Evolutionary conservation across 2,113 vertebrate genomes (phyloP), one percentile per base, ranked within the genome.

Genomic region (Actenoides hombroni): DNA sequence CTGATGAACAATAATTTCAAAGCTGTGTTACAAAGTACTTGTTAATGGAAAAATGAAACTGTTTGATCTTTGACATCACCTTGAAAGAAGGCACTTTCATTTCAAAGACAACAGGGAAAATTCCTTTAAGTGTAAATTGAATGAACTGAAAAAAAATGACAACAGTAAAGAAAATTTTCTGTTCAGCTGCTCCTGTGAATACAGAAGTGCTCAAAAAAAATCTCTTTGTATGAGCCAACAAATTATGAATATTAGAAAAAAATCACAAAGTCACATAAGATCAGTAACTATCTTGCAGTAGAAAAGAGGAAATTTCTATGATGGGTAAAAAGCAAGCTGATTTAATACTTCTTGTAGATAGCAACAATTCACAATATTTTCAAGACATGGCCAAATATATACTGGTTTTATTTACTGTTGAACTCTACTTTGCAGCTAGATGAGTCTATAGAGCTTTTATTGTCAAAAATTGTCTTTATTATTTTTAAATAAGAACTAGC

Each of bases 71-170:
- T 89, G 69, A 92, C 48, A 75, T 39, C 44, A 67, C 60, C 51
- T 86, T 89, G 77, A 89, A 91, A 81, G 81, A 95, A 92, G 56
- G 46, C 16, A 81, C n/a, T 51, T 63, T 86, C 31, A 70, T 91
- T 95, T 92, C 69, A 78, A 86, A 95, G 74, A 78, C 64, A 94
- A 82, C n/a, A 37, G n/a, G 21, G 29, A 95, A 13, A 87, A 89
- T 71, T 92, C 20, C 61, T 94, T 92, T 46, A 37, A 75, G 65
- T 17, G 69, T 35, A 81, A 77, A 78, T 75, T 91, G 86, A 87
- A 64, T 46, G 28, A 76, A 56, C 19, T 15, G 29, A 26, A 18
- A 71, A 73, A 73, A 88, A 90, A 59, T 46, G 20, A 74, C 49
- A 92, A 89, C 29, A 86, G 21, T 40, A 81, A 86, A 81, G 44